These are phyloP conservation scores for Discoglossus pictus DNA, from an alignment of 2,797 vertebrate species.

Conservation along the genomic window DNA sequence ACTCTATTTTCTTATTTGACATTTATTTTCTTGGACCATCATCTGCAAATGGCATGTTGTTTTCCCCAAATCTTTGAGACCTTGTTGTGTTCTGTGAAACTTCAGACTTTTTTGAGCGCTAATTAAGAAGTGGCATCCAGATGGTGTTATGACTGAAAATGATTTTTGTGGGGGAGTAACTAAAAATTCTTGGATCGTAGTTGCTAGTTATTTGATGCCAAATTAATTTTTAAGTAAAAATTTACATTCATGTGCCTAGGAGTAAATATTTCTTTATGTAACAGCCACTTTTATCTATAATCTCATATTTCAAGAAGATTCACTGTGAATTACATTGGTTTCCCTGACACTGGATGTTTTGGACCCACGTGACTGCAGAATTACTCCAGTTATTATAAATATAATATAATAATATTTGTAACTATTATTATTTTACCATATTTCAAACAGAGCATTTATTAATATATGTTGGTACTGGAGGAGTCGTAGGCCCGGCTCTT, in stretches of 20 bases:
- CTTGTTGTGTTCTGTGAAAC: constrained; percentile 33
- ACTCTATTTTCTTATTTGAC: constrained; percentile 22
- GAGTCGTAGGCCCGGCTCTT: too few species aligned
- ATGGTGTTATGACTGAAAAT: constrained; percentile 48
- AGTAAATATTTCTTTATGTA: constrained; percentile 15
- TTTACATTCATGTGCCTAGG: constrained; percentile 6
- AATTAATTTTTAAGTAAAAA: constrained; percentile 20
- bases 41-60: constrained; percentile 40
- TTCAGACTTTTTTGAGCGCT: constrained; percentile 37
- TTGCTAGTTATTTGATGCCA: constrained; percentile 7
- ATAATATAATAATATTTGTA: too few species aligned
- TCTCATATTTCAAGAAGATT: too few species aligned
- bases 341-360: too few species aligned
- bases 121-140: constrained; percentile 44
- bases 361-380: too few species aligned
- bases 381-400: too few species aligned
- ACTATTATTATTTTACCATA: too few species aligned
- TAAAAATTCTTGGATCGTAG: constrained; percentile 31
- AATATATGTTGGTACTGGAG: too few species aligned
- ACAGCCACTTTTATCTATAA: too few species aligned
- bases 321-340: too few species aligned
- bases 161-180: constrained; percentile 36
- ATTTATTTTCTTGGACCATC: constrained; percentile 11
- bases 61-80: constrained; percentile 41
- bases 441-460: too few species aligned